Percentiles rank a stretch among this genome's conserved stretches.
These are phyloP conservation scores for Hydropotes inermis DNA, from an alignment of 2,113 vertebrate genomes.

Conservation along the genomic window DNA sequence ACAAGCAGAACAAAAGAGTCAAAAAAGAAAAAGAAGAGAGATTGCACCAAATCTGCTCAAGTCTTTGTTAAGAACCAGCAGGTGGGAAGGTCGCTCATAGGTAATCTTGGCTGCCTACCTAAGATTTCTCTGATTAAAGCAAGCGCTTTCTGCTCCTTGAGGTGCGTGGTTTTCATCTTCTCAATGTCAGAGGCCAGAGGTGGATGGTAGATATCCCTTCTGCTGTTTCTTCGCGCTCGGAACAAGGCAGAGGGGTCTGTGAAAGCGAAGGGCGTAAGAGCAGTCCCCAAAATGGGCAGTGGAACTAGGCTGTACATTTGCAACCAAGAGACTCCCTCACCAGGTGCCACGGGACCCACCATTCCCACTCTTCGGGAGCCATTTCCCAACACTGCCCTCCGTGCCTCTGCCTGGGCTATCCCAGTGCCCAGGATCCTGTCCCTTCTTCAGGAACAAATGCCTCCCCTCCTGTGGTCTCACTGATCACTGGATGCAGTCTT, in stretches of 20 bases:
- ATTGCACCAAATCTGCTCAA: fast-evolving
- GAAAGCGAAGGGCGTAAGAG: not conserved
- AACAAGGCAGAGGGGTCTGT: constrained; percentile 84
- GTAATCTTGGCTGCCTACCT: constrained; percentile 77
- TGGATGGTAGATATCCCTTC: constrained; percentile 87
- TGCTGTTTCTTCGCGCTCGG: constrained; percentile 85
- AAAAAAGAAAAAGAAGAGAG: not conserved
- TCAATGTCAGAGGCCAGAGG: constrained; percentile 87
- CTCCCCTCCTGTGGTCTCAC: not conserved
- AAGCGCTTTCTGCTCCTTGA: constrained; percentile 93
- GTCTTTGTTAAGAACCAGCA: not conserved
- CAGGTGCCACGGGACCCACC: not conserved
- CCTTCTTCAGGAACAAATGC: not conserved
- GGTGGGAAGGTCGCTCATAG: not conserved
- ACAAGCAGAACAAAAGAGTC: not conserved
- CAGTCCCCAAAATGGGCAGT: not conserved
- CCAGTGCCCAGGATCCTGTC: not conserved
- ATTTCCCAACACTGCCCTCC: not conserved
- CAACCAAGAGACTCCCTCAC: not conserved
- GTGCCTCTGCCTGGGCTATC: not conserved
- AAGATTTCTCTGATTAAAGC: constrained; percentile 91
- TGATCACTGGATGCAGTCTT: not conserved
- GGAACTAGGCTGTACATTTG: not conserved
- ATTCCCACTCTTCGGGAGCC: not conserved
- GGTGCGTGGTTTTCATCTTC: constrained; percentile 86